Evolutionary conservation across 2,797 vertebrate species (phyloP), one percentile per base, ranked within the genome.

Genomic region (Gymnothorax reevesii): DNA sequence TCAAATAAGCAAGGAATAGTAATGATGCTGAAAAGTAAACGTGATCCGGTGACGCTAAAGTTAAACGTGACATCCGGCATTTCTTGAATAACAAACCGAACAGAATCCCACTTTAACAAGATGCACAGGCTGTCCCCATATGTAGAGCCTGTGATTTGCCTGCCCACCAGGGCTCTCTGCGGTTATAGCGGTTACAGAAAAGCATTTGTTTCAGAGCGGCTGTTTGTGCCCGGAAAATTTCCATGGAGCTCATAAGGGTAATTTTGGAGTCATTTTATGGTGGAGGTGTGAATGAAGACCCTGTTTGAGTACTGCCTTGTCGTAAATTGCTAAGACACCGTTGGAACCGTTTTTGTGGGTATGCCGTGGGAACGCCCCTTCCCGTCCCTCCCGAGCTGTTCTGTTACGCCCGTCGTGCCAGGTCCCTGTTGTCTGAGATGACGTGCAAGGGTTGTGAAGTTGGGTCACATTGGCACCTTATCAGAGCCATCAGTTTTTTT

Each of bases 251-350:
- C 71, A 79, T 79, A 79, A 79, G 75, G 42, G 75, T n/a, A 79
- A 79, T 79, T 42, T 79, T 79, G 75, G 42, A 52, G 49, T 79
- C 75, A 79, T 54, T 54, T 79, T 54, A 79, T 79, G 75, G 75
- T 49, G 7, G 49, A 79, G 49, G 75, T 79, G 75, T 79, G 75
- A 79, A 79, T 52, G 75, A 42, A 6, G 42, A 42, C 42, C 2
- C 49, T 79, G 75, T 79, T 77, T 77, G 7, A 8, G 75, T 42
- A 42, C 75, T 75, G 71, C 71, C 71, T 42, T 75, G 27, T 73
- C 73, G 73, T 77, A 77, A 42, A 77, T 77, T 52, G 42, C 75
- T 54, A 42, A 54, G 75, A 49, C 54, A 79, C 75, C 75, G 17
- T 79, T 42, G 22, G 75, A 54, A 79, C 75, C 49, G 17, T 79